A percentile compares a stretch with the other conserved stretches of the same genome.
These are phyloP conservation scores for Percina caprodes DNA, from an alignment of 2,113 vertebrate species.

Conservation along the genomic window DNA sequence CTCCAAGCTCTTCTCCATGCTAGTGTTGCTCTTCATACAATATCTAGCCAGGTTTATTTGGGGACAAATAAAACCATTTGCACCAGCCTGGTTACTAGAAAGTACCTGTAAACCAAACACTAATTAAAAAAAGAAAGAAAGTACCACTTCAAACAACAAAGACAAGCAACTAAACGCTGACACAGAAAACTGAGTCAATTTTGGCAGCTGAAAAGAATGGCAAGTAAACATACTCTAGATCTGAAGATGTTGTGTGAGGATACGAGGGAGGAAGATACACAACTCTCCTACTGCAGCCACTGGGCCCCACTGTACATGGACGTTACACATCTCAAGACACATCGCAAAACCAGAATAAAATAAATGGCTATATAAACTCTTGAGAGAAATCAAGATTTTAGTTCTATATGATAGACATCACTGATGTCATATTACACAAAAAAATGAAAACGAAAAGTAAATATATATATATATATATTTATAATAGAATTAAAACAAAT, in stretches of 20 bases:
- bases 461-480: slow-evolving; percentile 79
- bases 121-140: slow-evolving; percentile 80
- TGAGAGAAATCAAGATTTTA: slow-evolving; percentile 99
- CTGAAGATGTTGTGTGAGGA: slow-evolving; percentile 82
- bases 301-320: slow-evolving; percentile 89
- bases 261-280: slow-evolving; percentile 76
- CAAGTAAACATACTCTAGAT: slow-evolving; percentile 86
- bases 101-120: slow-evolving; percentile 97
- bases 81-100: slow-evolving; percentile 82
- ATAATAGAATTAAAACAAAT: slow-evolving; percentile 84
- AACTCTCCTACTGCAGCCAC: slow-evolving; percentile 91
- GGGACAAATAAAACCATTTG: slow-evolving; percentile 87
- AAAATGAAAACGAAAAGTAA: slow-evolving; percentile 76
- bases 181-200: slow-evolving; percentile 74
- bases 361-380: slow-evolving; percentile 97
- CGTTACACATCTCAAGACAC: slow-evolving; percentile 90
- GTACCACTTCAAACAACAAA: slow-evolving; percentile 82
- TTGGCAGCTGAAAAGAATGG: slow-evolving; percentile 86
- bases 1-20: slow-evolving; percentile 76
- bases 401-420: slow-evolving; percentile 99
- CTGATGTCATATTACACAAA: slow-evolving; percentile 98
- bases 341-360: slow-evolving; percentile 85
- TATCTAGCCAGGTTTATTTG: slow-evolving; percentile 81
- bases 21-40: slow-evolving; percentile 86
- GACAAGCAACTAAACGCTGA: slow-evolving; percentile 54